Conservation (phyloP, 30 jellyfish, hydroid and myxozoan genomes). For the Pseudorhiza aurosa region DNA sequence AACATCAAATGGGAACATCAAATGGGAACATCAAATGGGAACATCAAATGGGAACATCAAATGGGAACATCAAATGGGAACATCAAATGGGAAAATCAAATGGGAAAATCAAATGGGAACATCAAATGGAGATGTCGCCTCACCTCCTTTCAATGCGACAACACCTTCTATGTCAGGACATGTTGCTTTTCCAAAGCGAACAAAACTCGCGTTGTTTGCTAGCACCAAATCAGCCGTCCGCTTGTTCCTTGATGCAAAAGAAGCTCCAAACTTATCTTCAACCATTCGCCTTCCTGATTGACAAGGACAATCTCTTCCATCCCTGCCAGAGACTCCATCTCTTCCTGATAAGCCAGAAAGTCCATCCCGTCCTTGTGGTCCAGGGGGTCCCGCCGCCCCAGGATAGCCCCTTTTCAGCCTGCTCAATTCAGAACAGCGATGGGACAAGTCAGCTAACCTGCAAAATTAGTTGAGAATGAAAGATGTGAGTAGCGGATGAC, state of each 20-base stretch:
- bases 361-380: conserved; percentile 79
- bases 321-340: conserved; percentile 83
- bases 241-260: conserved; percentile 46
- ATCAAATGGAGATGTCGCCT: background rate
- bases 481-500: too few species aligned
- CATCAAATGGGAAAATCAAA: too few species aligned
- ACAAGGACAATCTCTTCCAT: conserved; percentile 81
- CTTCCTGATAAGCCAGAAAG: conserved; percentile 82
- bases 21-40: too few species aligned
- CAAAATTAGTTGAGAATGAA: too few species aligned
- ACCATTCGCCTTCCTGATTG: background rate
- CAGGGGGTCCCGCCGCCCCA: conserved; percentile 61
- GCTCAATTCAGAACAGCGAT: conserved; percentile 39
- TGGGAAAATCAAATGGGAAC: too few species aligned
- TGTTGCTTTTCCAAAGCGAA: conserved; percentile 51
- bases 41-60: too few species aligned
- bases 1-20: too few species aligned
- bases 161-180: conserved; percentile 56
- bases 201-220: conserved; percentile 42
- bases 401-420: conserved; percentile 35
- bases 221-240: conserved; percentile 24
- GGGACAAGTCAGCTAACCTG: conserved; percentile 43
- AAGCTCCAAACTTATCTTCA: conserved; percentile 3
- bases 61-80: too few species aligned
- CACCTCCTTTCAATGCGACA: conserved; percentile 40